Conservation (phyloP, 2,113 vertebrate genomes). For the Urocitellus parryii region DNA sequence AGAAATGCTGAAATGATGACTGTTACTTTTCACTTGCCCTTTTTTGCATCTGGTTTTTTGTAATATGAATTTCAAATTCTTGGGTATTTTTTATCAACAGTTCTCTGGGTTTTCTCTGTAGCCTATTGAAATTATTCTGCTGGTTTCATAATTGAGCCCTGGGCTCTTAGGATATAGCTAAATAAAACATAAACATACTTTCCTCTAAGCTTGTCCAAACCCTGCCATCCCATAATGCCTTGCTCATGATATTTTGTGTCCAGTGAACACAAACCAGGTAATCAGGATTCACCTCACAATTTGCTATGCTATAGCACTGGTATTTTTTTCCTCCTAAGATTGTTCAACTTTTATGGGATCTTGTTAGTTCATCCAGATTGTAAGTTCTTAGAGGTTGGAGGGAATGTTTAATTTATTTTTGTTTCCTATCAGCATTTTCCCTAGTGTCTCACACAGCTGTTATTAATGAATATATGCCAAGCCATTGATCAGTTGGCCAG, state of each 20-base stretch:
- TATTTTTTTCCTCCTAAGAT: background rate
- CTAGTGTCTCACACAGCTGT: background rate
- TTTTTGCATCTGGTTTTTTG: background rate
- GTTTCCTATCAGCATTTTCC: background rate
- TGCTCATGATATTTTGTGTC: no score
- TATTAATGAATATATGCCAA: background rate
- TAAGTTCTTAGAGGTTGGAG: slow-evolving; percentile 7
- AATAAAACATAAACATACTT: slow-evolving; percentile 2
- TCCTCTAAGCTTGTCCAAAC: background rate
- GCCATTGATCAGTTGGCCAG: background rate
- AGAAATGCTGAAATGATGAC: background rate
- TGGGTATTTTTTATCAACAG: background rate
- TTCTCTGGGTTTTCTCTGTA: background rate
- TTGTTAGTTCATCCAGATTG: background rate
- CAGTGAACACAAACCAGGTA: background rate
- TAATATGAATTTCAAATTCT: background rate
- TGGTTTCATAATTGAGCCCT: background rate
- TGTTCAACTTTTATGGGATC: background rate
- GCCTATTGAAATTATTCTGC: background rate
- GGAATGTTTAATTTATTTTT: slow-evolving; percentile 67
- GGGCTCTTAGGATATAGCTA: background rate
- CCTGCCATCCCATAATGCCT: background rate
- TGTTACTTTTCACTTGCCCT: background rate
- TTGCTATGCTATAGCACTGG: background rate
- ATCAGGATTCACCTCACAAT: background rate